These are phyloP conservation scores for Apteryx mantelli DNA, from an alignment of 2,113 vertebrate genomes.

Conservation along the genomic window DNA sequence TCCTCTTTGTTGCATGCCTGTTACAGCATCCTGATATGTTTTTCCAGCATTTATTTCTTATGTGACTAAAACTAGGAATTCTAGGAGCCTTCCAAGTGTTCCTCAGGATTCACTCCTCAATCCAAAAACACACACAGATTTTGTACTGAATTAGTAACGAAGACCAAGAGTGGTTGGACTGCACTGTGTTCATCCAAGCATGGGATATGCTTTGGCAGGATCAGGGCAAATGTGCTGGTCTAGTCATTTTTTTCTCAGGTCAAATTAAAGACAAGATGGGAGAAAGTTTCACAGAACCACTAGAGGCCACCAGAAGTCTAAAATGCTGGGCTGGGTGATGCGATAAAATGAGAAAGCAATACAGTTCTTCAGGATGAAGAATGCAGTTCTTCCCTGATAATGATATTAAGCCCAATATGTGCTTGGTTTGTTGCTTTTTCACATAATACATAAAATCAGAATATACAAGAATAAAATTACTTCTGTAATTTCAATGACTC, in stretches of 20 bases:
- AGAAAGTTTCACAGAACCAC: background rate
- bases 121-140: accelerated
- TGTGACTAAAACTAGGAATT: background rate
- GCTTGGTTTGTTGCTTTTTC: background rate
- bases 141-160: background rate
- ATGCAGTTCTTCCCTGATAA: background rate
- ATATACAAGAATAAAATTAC: background rate
- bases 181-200: background rate
- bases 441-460: background rate
- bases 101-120: background rate
- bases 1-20: background rate
- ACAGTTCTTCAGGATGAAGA: background rate
- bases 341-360: background rate
- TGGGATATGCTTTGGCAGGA: background rate
- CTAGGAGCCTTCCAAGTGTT: background rate
- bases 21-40: background rate
- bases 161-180: background rate
- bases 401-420: background rate
- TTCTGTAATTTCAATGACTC: background rate
- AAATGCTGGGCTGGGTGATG: background rate
- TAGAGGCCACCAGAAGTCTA: constrained; percentile 41
- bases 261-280: background rate
- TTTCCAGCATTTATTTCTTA: background rate
- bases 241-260: background rate
- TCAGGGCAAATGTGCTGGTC: background rate